Base-by-base conservation (phyloP, 2,797 vertebrate genomes). In the Erpetoichthys calabaricus region DNA sequence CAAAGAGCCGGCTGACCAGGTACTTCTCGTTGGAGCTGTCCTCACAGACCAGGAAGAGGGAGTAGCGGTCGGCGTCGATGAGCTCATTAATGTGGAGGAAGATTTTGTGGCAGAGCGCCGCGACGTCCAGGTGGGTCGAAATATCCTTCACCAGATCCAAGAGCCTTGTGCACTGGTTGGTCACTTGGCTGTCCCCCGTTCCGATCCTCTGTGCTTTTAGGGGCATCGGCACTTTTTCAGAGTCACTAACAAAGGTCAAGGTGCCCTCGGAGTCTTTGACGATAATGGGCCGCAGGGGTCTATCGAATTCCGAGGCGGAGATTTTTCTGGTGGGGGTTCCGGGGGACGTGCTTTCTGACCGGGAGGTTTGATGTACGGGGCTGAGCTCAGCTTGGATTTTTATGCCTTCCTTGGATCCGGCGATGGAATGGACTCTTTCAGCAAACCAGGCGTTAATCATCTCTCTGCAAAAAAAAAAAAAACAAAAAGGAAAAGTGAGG, bases 391-490 rank as follows among this genome's bases (percentile, higher is more conserved):
- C 43, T 59, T 73, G 77, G 55, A 69, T 55, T 75, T 83, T 80
- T 62, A 61, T 58, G 60, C 67, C 70, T 67, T 91, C 86, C 71
- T 89, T 82, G 59, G 87, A 82, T 9, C 80, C 73, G 45, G 90
- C 91, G 69, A 97, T 90, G 74, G 86, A 77, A 63, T 95, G 93
- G 69, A 97, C 86, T 64, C 92, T 87, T 77, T 98, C 93, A 80
- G 92, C 86, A 60, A 98, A 97, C 94, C 94, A 98, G 68, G 90
- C 89, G 61, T 98, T 98, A 82, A 98, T 92, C 93, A 97, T 97
- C 80, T 97, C 94, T 88, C 94, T 98, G 69, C 56, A 67, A 76
- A 50, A 4, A 54, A n/a, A 45, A 47, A 62, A 45, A 45, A 5
- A 58, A 67, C 6, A 41, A 50, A 66, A 63, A 59, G 4, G 56